Percentiles rank a stretch among this genome's conserved stretches.
Evolutionary conservation across 2,888 invertebrate genomes (phyloP).

Genomic region (Fabriciana adippe): DNA sequence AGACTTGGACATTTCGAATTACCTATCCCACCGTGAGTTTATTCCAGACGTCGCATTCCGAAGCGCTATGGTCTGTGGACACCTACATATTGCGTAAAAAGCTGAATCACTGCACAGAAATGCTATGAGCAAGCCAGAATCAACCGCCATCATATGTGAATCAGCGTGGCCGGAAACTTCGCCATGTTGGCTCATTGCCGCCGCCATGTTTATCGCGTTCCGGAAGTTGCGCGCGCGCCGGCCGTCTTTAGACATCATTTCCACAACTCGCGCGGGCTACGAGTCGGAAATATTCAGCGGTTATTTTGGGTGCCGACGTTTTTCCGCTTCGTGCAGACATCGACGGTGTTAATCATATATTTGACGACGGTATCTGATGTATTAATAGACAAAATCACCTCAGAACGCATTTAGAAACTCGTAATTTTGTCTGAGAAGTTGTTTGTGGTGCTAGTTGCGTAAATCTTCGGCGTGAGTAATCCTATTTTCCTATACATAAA

Average conservation of each 20-base stretch:
- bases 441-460: conserved; percentile 45
- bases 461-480: conserved; percentile 34
- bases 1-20: conserved; percentile 39
- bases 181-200: conserved; percentile 76
- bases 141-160: conserved; percentile 71
- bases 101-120: conserved; percentile 78
- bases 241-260: conserved; percentile 75
- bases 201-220: conserved; percentile 76
- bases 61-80: conserved; percentile 59
- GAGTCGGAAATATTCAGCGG: conserved; percentile 76
- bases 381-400: conserved; percentile 70
- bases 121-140: conserved; percentile 75
- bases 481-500: conserved; percentile 26
- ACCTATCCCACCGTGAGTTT: conserved; percentile 46
- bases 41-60: conserved; percentile 61
- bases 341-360: conserved; percentile 72
- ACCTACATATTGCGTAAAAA: conserved; percentile 69
- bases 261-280: conserved; percentile 68
- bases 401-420: conserved; percentile 61
- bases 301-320: conserved; percentile 75
- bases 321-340: conserved; percentile 77
- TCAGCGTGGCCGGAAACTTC: conserved; percentile 79
- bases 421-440: conserved; percentile 57
- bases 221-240: conserved; percentile 81
- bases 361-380: conserved; percentile 65